phyloP scores from a whole-genome alignment of 2,888 invertebrate species.

The Eupithecia abbreviata region DNA sequence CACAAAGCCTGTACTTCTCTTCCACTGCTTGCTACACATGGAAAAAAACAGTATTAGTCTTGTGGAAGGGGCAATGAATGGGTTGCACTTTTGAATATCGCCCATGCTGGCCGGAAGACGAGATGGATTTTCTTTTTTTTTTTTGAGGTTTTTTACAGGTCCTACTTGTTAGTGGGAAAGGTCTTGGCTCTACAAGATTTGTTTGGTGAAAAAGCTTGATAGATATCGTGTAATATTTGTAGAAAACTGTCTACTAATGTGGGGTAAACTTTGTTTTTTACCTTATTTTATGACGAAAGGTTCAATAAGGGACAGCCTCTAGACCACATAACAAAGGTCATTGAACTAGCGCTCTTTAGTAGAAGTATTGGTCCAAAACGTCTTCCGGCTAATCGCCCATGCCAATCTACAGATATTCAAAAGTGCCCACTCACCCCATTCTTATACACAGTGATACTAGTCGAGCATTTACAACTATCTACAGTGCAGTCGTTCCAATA shows the following conservation, averaged over 20 bases:
- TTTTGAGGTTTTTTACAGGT: constrained; percentile 2
- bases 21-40: constrained; percentile 94
- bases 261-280: neutral
- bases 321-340: neutral
- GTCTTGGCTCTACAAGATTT: neutral
- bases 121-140: neutral
- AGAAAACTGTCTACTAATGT: neutral
- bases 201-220: neutral
- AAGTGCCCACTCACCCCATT: constrained; percentile 32
- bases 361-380: constrained; percentile 2
- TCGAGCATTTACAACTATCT: constrained; percentile 55
- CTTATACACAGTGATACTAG: constrained; percentile 42
- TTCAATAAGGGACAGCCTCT: neutral
- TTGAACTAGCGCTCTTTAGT: neutral
- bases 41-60: constrained; percentile 44
- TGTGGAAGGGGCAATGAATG: neutral
- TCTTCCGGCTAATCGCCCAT: constrained; percentile 29
- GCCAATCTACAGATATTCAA: constrained; percentile 31
- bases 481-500: constrained; percentile 41
- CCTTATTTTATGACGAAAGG: neutral
- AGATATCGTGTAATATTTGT: neutral
- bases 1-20: constrained; percentile 96
- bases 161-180: neutral
- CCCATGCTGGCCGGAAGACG: constrained; percentile 22
- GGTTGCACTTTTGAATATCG: constrained; percentile 29